Base-by-base conservation (phyloP, 2,888 invertebrate species). In the Tenthredo mesomela region DNA sequence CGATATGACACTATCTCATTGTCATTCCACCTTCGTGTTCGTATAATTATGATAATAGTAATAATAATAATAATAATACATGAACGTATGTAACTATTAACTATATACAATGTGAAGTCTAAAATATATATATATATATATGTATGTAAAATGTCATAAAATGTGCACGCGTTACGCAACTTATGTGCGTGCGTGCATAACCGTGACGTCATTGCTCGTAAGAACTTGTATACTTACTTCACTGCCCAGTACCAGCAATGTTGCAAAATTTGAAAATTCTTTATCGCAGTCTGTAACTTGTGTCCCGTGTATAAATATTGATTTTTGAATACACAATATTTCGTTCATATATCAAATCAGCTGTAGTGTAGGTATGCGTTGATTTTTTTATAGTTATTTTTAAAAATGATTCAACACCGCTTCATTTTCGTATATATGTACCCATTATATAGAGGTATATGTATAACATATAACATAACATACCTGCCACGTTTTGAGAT, bases 81-180 rank as follows among this genome's bases (percentile, higher is more conserved):
- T n/a, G n/a, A n/a, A n/a, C n/a, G n/a, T n/a, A n/a, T n/a, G n/a
- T n/a, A n/a, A n/a, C n/a, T n/a, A n/a, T n/a, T n/a, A n/a, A n/a
- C n/a, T n/a, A n/a, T n/a, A n/a, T n/a, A n/a, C n/a, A n/a, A n/a
- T n/a, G n/a, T n/a, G n/a, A n/a, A n/a, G n/a, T n/a, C n/a, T n/a
- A n/a, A n/a, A n/a, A n/a, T 10, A 5, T 21, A 21, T n/a, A 18
- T n/a, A 58, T n/a, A 58, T 21, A 21, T 58, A n/a, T 70, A 25
- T 18, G 12, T 37, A 70, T 37, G 70, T 70, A n/a, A n/a, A 33
- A 61, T 61, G n/a, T 12, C 40, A 12, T 43, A 73, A 43, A 50
- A 33, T 54, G 50, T 29, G 77, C 47, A 50, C 77, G n/a, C 25
- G 77, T 77, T 80, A 80, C 61, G 80, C 61, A 80, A 80, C 37